phyloP scores from a whole-genome alignment of 1,140 invertebrate species.

The Bombus huntii region DNA sequence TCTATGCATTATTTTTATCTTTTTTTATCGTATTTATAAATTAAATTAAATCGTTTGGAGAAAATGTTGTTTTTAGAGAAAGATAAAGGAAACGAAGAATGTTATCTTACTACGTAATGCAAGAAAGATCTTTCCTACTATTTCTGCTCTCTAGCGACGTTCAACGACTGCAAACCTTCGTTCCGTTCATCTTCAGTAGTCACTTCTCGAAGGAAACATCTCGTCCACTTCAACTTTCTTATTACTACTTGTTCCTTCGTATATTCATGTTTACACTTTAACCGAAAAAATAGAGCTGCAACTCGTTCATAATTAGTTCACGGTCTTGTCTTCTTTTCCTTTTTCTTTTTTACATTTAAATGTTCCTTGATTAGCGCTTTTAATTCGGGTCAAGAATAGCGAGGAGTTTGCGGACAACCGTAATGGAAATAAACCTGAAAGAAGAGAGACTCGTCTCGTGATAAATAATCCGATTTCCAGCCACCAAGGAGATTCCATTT shows the following conservation, averaged over 20 bases:
- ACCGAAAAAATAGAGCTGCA: neutral
- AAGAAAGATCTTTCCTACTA: too few species aligned
- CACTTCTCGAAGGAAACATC: neutral
- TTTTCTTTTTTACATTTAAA: neutral
- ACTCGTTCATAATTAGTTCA: conserved; percentile 6
- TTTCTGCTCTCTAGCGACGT: neutral
- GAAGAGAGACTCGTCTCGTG: neutral
- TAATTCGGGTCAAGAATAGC: conserved; percentile 36
- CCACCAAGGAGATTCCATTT: conserved; percentile 5
- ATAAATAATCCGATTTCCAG: conserved; percentile 20
- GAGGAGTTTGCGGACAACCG: conserved; percentile 16
- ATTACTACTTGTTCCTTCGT: neutral
- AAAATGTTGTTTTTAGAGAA: too few species aligned
- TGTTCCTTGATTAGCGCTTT: neutral
- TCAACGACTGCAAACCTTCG: too few species aligned
- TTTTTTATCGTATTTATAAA: too few species aligned
- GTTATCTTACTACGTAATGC: too few species aligned
- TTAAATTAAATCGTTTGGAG: too few species aligned
- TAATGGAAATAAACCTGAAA: conserved; percentile 23
- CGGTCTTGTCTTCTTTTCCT: neutral
- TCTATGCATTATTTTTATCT: too few species aligned
- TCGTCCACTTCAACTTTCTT: neutral
- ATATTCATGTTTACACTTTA: neutral
- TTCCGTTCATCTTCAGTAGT: neutral
- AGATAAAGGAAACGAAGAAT: too few species aligned